Conservation (phyloP, 2,888 invertebrate genomes). For the Ernsta delagoae region DNA sequence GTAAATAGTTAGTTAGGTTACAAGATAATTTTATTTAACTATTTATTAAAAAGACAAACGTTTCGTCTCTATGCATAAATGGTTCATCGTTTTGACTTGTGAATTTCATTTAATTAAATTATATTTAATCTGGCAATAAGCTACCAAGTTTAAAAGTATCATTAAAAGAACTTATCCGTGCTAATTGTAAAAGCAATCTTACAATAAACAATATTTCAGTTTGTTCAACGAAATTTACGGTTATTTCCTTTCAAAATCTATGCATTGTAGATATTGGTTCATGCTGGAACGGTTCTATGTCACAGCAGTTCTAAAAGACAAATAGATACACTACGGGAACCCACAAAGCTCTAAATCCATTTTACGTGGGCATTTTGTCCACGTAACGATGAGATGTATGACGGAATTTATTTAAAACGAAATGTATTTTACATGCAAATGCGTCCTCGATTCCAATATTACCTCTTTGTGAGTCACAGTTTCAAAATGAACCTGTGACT, state of each 20-base stretch:
- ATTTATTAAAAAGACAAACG: not conserved
- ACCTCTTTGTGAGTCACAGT: not conserved
- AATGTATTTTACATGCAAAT: not conserved
- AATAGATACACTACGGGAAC: too few species aligned
- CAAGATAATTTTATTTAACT: not conserved
- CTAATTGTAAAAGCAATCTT: too few species aligned
- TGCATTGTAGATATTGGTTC: too few species aligned
- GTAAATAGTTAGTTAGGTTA: not conserved
- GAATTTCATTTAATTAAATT: not conserved
- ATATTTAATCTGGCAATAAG: not conserved
- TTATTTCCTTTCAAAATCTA: too few species aligned
- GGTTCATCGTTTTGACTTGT: not conserved
- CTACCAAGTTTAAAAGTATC: too few species aligned
- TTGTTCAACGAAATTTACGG: too few species aligned
- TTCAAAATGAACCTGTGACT: too few species aligned
- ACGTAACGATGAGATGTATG: not conserved
- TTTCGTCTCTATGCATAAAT: too few species aligned
- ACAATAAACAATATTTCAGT: too few species aligned
- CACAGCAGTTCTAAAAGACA: not conserved
- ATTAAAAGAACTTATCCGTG: too few species aligned
- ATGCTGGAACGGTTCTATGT: not conserved
- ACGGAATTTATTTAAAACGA: not conserved
- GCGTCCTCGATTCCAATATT: not conserved
- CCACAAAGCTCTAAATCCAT: not conserved
- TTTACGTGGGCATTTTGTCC: not conserved